A percentile compares a stretch with the other conserved stretches of the same genome.
Conservation (phyloP, 2,888 invertebrate species). For the Drosophila fungiperda region DNA sequence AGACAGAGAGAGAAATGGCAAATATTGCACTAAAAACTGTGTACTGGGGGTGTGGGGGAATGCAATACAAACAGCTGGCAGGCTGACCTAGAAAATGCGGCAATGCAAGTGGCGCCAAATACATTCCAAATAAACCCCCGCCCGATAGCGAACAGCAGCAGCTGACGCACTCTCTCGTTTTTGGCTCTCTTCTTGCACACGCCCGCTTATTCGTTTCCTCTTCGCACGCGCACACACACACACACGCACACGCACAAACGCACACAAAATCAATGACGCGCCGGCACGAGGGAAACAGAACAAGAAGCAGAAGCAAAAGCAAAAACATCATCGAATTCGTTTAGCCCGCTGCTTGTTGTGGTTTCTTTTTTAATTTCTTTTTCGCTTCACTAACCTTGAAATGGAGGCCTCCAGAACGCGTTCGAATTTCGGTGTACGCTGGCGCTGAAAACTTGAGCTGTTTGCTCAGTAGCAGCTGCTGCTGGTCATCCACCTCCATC, state of each 20-base stretch:
- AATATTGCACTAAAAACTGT: constrained; percentile 13
- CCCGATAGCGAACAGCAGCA: constrained; percentile 13
- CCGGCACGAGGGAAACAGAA: constrained; percentile 53
- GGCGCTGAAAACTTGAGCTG: constrained; percentile 75
- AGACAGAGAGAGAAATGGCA: background rate
- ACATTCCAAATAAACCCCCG: constrained; percentile 2
- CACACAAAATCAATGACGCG: constrained; percentile 38
- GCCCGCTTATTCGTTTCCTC: constrained; percentile 21
- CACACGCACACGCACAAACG: constrained; percentile 10
- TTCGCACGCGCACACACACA: constrained; percentile 12
- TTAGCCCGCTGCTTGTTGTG: constrained; percentile 8
- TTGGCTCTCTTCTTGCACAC: constrained; percentile 26
- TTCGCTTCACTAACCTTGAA: constrained; percentile 71
- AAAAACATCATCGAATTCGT: constrained; percentile 29
- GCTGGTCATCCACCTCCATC: background rate
- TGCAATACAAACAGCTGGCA: constrained; percentile 45
- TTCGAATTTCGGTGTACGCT: constrained; percentile 80
- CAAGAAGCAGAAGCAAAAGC: constrained; percentile 11
- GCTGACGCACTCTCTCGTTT: constrained; percentile 39
- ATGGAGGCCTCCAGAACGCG: constrained; percentile 64
- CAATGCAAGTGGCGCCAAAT: constrained; percentile 30
- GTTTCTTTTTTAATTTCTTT: constrained; percentile 7
- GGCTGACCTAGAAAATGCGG: constrained; percentile 49
- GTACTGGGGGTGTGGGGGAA: background rate
- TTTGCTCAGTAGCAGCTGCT: constrained; percentile 43